These are phyloP conservation scores for Lamellibrachia luymesi DNA, from an alignment of 1,140 invertebrate species.

Conservation along the genomic window DNA sequence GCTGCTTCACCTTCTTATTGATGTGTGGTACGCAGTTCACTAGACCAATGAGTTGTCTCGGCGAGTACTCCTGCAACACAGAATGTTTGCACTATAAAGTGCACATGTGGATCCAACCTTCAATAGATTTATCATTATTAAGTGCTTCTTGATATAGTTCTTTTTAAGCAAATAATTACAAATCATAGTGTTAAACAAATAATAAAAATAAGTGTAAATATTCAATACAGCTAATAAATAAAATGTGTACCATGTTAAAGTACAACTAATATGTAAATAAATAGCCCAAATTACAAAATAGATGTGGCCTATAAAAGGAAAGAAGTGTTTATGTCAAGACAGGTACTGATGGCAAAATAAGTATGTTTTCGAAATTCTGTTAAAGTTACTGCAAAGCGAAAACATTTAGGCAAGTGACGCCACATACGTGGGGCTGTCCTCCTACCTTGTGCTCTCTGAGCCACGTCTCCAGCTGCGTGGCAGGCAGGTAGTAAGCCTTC, in stretches of 20 bases:
- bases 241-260: too few relatives aligned
- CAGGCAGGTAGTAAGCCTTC: conserved; percentile 93
- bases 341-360: too few relatives aligned
- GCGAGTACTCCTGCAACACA: conserved; percentile 75
- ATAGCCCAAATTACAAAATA: too few relatives aligned
- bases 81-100: conserved; percentile 26
- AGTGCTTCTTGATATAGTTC: background rate
- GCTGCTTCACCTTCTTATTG: conserved; percentile 81
- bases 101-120: background rate
- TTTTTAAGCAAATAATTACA: background rate
- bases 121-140: background rate
- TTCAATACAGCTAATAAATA: too few relatives aligned
- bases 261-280: too few relatives aligned
- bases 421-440: too few relatives aligned
- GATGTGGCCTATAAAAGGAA: too few relatives aligned
- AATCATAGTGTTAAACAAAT: conserved; percentile 3
- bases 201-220: too few relatives aligned
- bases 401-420: too few relatives aligned
- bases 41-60: conserved; percentile 80
- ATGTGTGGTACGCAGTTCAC: conserved; percentile 84
- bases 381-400: too few relatives aligned
- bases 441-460: conserved; percentile 74
- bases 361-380: too few relatives aligned
- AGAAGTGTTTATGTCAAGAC: too few relatives aligned
- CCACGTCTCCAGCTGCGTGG: conserved; percentile 84